Evolutionary conservation across 2,797 vertebrate species (phyloP).

Genomic region (Melanotaenia parkinsoni): DNA sequence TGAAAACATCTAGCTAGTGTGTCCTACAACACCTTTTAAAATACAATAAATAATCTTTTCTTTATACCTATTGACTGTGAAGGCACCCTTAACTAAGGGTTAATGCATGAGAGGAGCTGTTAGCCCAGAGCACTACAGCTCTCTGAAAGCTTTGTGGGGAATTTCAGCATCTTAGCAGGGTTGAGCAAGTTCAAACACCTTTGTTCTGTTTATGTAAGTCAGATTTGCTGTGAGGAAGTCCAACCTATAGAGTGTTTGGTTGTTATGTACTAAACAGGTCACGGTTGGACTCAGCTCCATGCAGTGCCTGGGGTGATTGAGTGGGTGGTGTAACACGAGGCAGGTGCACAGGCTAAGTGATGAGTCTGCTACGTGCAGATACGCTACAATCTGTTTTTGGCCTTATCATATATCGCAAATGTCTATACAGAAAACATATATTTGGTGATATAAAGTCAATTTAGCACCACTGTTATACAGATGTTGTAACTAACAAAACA

Average conservation of each 20-base stretch:
- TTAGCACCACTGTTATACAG: constrained; percentile 20
- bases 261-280: constrained; percentile 74
- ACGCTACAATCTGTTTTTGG: constrained; percentile 44
- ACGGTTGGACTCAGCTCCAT: constrained; percentile 72
- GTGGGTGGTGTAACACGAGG: constrained; percentile 57
- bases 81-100: constrained; percentile 12
- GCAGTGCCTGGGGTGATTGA: constrained; percentile 51
- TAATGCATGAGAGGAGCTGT: constrained; percentile 17
- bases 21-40: constrained; percentile 13
- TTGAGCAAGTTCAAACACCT: constrained; percentile 40
- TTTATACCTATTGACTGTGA: constrained; percentile 14
- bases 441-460: constrained; percentile 7
- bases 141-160: constrained; percentile 6
- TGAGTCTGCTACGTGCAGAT: constrained; percentile 71
- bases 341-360: constrained; percentile 73
- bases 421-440: constrained; percentile 48
- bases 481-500: constrained; percentile 13
- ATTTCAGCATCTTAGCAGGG: constrained; percentile 15
- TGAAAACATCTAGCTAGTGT: constrained; percentile 19
- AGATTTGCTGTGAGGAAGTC: constrained; percentile 61
- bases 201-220: constrained; percentile 65
- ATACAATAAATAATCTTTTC: constrained; percentile 10
- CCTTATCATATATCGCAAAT: constrained; percentile 49
- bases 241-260: constrained; percentile 59
- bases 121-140: not conserved